Base-by-base conservation (phyloP, 2,113 vertebrate species). In the Cervus canadensis region DNA sequence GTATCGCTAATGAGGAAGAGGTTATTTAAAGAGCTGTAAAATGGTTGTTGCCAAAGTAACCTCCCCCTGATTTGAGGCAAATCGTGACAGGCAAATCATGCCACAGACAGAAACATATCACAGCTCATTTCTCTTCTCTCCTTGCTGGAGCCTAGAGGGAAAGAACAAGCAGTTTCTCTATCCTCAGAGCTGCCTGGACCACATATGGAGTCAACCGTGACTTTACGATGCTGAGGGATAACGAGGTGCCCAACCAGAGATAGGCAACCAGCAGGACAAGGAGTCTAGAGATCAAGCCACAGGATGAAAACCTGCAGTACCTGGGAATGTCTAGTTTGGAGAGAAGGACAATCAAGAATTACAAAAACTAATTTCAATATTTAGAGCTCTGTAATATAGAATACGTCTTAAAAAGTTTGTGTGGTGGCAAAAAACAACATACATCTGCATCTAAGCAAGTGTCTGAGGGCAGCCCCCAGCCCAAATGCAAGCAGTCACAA, bases 1-100 rank as follows among this genome's bases (percentile, higher is more conserved):
- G 17, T 36, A 50, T 54, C 0, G 0, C 76, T 95, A 83, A 43
- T 14, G 21, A 92, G 50, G 71, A n/a, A 25, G 33, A 87, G 50
- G 59, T 92, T 95, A 82, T 87, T 94, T 54, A 89, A 60, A 95
- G 59, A 83, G 28, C 91, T 40, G 59, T 40, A 67, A 89, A 89
- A 87, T 36, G 21, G 23, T 28, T 76, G 40, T 91, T 97, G 57
- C 52, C 76, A 89, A 48, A 93, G 78, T 81, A 94, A 92, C 84
- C 33, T 16, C 30, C 9, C 48, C 33, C 6, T 56, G 56, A 84
- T 21, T 87, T 40, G 36, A 91, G 25, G 64, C 56, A 87, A 94
- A 79, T 25, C 43, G 4, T 52, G 33, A 50, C 54, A 50, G 52
- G 30, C 15, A 54, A 56, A 28, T 56, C 64, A 56, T 26, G 76